A percentile compares a stretch with the other conserved stretches of the same genome.
Conservation (phyloP, 1,140 invertebrate genomes). For the Limonius californicus region DNA sequence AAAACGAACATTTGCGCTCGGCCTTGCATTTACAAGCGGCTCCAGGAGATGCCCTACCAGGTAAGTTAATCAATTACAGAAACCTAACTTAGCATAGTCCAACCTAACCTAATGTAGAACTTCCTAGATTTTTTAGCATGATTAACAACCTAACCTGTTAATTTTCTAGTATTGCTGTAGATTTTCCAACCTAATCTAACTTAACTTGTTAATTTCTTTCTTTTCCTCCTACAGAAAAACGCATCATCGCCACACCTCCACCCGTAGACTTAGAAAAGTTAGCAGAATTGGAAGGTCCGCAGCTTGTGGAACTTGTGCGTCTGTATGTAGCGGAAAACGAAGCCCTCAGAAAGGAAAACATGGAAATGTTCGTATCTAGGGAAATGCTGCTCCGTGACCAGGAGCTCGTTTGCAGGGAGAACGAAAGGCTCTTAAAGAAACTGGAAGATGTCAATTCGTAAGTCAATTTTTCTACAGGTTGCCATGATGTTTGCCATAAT, state of each 20-base stretch:
- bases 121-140: no score
- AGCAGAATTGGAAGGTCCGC: conserved; percentile 63
- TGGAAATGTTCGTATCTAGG: conserved; percentile 74
- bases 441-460: conserved; percentile 66
- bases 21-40: conserved; percentile 49
- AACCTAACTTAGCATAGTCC: no score
- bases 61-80: neutral
- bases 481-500: neutral
- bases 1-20: conserved; percentile 85
- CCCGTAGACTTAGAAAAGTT: conserved; percentile 62
- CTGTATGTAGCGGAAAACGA: conserved; percentile 85
- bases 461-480: neutral
- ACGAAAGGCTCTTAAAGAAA: conserved; percentile 81
- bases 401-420: conserved; percentile 84
- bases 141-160: no score
- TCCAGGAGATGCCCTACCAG: neutral
- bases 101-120: no score
- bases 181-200: no score
- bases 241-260: neutral
- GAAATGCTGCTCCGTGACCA: conserved; percentile 83
- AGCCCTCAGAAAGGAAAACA: conserved; percentile 78
- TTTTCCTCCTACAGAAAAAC: neutral
- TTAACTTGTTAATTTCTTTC: conserved; percentile 44
- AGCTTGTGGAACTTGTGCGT: conserved; percentile 69
- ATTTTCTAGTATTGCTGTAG: no score